Conservation (phyloP, 1,140 invertebrate species). For the Brachionus plicatilis region DNA sequence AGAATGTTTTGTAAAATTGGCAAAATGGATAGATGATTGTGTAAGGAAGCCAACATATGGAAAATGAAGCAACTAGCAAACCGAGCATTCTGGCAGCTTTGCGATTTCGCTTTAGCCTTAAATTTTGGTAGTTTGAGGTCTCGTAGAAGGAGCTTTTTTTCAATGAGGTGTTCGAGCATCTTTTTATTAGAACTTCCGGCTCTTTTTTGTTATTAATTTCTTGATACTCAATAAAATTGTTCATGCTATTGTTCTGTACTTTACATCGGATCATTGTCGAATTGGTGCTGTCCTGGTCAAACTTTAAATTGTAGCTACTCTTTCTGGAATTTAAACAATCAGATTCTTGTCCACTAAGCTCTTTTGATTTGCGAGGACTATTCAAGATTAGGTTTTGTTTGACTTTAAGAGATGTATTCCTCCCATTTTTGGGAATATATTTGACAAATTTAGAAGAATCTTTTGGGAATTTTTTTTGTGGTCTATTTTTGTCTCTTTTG, state of each 20-base stretch:
- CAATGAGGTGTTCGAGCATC: not conserved
- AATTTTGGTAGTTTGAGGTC: slow-evolving; percentile 19
- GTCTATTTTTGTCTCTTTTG: not conserved
- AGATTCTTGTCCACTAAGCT: not conserved
- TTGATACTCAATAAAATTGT: slow-evolving; percentile 27
- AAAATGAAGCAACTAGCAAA: slow-evolving; percentile 7
- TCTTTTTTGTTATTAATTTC: not conserved
- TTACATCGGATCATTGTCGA: not conserved
- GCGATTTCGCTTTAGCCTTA: slow-evolving; percentile 12
- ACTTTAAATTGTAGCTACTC: not conserved
- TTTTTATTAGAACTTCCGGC: not conserved
- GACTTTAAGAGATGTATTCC: not conserved
- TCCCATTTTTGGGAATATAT: not conserved
- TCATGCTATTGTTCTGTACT: slow-evolving; percentile 3
- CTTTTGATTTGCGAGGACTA: not conserved
- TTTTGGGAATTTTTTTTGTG: not conserved
- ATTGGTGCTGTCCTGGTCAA: not conserved
- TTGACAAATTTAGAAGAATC: not conserved
- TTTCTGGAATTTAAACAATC: not conserved
- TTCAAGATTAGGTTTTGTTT: not conserved
- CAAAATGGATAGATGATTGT: slow-evolving; percentile 14
- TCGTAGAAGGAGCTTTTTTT: slow-evolving; percentile 24
- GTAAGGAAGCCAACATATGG: slow-evolving; percentile 39
- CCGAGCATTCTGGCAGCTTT: slow-evolving; percentile 39
- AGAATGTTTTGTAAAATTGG: not conserved